phyloP scores from a whole-genome alignment of 2,888 invertebrate species.

The Baccha elongata region DNA sequence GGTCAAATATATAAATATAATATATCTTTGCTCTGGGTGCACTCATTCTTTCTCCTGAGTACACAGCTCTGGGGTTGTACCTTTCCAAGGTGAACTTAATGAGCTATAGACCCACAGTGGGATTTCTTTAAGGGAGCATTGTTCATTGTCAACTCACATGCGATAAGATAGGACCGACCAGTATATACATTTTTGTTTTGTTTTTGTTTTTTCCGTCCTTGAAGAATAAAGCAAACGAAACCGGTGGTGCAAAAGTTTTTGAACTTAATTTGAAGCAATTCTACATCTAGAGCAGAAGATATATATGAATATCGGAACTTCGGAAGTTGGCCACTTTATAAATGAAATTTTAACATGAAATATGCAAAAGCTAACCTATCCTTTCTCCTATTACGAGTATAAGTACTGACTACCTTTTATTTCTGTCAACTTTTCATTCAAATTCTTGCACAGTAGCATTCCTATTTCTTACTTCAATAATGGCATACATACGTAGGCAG shows the following conservation, averaged over 20 bases:
- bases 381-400: background rate
- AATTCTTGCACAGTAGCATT: slow-evolving; percentile 13
- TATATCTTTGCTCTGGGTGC: background rate
- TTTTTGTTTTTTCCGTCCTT: slow-evolving; percentile 21
- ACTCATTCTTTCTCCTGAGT: background rate
- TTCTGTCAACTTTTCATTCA: slow-evolving; percentile 12
- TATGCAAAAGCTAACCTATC: slow-evolving; percentile 11
- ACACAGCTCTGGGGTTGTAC: background rate
- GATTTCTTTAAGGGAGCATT: slow-evolving; percentile 17
- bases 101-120: slow-evolving; percentile 9
- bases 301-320: slow-evolving; percentile 20
- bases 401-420: too few species aligned
- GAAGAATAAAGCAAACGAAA: slow-evolving; percentile 22
- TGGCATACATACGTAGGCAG: slow-evolving; percentile 11
- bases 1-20: slow-evolving; percentile 8
- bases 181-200: background rate
- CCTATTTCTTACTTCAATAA: background rate
- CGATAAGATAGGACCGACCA: slow-evolving; percentile 26
- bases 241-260: slow-evolving; percentile 28
- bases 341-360: slow-evolving; percentile 15
- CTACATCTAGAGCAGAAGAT: slow-evolving; percentile 1
- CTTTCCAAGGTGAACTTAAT: slow-evolving; percentile 20
- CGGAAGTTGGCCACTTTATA: slow-evolving; percentile 31
- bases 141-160: slow-evolving; percentile 34
- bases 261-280: slow-evolving; percentile 31